These are phyloP conservation scores for Volucella inflata DNA, from an alignment of 2,888 invertebrate species.

Conservation along the genomic window DNA sequence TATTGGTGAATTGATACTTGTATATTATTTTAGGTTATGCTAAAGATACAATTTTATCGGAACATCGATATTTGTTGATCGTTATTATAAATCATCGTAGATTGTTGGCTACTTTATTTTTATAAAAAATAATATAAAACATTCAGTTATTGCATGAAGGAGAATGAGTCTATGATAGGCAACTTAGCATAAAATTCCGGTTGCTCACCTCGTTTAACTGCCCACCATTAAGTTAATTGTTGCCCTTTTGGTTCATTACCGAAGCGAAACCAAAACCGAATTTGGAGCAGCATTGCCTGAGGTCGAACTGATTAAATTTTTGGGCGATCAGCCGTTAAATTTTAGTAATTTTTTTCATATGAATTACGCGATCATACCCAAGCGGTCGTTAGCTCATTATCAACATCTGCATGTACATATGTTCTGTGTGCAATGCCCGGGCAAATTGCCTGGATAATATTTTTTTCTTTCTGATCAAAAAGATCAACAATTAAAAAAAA, in stretches of 20 bases:
- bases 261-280: slow-evolving; percentile 53
- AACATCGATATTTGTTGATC: no score
- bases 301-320: slow-evolving; percentile 83
- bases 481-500: slow-evolving; percentile 60
- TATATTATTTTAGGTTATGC: no score
- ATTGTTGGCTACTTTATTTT: no score
- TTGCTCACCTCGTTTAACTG: slow-evolving; percentile 34
- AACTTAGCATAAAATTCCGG: slow-evolving; percentile 30
- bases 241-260: slow-evolving; percentile 52
- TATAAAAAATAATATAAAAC: no score
- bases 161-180: slow-evolving; percentile 9
- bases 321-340: slow-evolving; percentile 84
- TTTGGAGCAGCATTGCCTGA: slow-evolving; percentile 55
- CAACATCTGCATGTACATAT: not conserved
- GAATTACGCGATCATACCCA: slow-evolving; percentile 22
- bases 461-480: slow-evolving; percentile 31
- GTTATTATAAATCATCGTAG: no score
- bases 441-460: not conserved
- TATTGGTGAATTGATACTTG: no score
- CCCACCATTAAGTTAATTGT: slow-evolving; percentile 52
- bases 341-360: slow-evolving; percentile 77
- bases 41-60: no score
- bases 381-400: slow-evolving; percentile 38
- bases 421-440: no score
- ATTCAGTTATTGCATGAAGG: no score